Evolutionary conservation across 2,888 invertebrate genomes (phyloP), one percentile per base, ranked within the genome.

Genomic region (Eremobia ochroleuca): DNA sequence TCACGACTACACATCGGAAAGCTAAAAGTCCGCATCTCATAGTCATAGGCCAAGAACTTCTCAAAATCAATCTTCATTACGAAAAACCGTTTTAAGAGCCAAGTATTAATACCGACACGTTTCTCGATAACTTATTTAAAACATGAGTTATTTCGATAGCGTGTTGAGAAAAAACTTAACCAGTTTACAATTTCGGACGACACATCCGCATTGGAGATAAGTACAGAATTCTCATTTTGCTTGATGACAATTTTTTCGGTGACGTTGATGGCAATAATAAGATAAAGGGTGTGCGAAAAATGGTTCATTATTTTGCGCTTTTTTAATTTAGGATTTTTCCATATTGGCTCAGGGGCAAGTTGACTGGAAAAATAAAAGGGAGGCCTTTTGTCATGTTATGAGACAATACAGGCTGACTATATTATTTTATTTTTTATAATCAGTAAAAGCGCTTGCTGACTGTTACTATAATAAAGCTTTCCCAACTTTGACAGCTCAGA

Each of bases 121-220:
- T 86, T 83, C 62, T 82, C 74, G 85, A 88, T 86, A 88, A 87
- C 81, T 85, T 88, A 87, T 87, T 87, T 87, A 82, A 85, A 86
- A 87, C 88, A 86, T 88, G 77, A 88, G 79, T 88, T 86, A 89
- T 88, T 89, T 88, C 81, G 89, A 88, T 87, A 83, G 87, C 82
- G 68, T 82, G 82, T 79, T 82, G 80, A 79, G 82, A 81, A 87
- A 85, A 86, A 87, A 88, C 83, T 81, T 83, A 91, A 91, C 91
- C 89, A 82, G 91, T 92, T 92, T 89, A 89, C 79, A 83, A 89
- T 88, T 88, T 84, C 81, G 89, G 90, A 90, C 88, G 90, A 89
- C 85, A 87, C 88, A 76, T 85, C 25, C 73, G 70, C 65, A 46
- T 21, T 4, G 11, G 4, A 86, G 70, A 0, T 52, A 0, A 62